A percentile compares a stretch with the other conserved stretches of the same genome.
phyloP scores from a whole-genome alignment of 1,140 invertebrate genomes.

The Medauroidea extradentata region DNA sequence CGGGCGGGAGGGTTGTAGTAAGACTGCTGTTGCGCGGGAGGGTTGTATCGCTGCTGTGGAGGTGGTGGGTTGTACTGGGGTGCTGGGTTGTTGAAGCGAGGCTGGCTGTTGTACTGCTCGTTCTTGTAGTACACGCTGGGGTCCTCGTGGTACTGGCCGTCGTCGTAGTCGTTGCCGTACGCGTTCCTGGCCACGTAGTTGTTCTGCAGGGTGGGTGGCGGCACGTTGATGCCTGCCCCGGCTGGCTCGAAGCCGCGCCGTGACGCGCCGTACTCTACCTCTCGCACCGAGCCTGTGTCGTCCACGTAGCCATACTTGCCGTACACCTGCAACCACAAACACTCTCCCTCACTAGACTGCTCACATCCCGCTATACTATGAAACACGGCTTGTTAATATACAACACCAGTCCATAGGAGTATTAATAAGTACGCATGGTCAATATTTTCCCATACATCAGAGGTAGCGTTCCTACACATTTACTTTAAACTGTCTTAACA shows the following conservation, averaged over 20 bases:
- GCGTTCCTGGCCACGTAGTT: slow-evolving; percentile 42
- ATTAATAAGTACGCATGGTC: too few species aligned
- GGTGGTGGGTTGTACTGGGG: too few species aligned
- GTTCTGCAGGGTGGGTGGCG: slow-evolving; percentile 61
- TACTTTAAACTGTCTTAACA: too few species aligned
- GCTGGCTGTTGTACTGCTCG: slow-evolving; percentile 58
- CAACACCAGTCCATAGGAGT: too few species aligned
- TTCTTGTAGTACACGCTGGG: slow-evolving; percentile 72
- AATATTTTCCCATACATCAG: too few species aligned
- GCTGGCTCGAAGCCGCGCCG: slow-evolving; percentile 67
- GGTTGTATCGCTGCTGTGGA: slow-evolving; percentile 18
- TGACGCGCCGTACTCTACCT: slow-evolving; percentile 68
- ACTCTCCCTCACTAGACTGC: too few species aligned
- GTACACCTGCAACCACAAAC: slow-evolving; percentile 47
- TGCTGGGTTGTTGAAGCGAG: slow-evolving; percentile 27
- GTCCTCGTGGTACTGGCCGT: slow-evolving; percentile 78
- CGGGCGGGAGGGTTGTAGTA: slow-evolving; percentile 37
- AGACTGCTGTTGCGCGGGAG: neutral
- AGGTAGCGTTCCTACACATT: too few species aligned
- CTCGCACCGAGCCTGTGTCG: slow-evolving; percentile 58
- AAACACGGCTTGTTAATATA: too few species aligned
- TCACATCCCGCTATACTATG: too few species aligned
- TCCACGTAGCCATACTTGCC: slow-evolving; percentile 82
- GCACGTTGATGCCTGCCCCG: slow-evolving; percentile 72
- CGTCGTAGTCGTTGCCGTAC: slow-evolving; percentile 51